Conservation (phyloP, 2,113 vertebrate species). For the Chaetura pelagica region DNA sequence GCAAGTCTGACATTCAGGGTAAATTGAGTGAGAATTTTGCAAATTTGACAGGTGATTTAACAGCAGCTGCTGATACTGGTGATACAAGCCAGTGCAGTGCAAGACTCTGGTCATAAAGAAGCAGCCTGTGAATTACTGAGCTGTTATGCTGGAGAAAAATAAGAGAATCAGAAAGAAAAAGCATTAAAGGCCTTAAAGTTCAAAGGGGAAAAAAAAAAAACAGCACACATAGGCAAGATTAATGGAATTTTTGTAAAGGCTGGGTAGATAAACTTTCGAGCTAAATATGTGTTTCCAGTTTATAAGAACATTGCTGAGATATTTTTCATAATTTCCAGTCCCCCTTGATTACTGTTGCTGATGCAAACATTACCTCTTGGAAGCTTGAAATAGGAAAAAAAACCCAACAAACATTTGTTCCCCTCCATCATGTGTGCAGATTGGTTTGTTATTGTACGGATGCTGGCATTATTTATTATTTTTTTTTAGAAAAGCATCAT, state of each 20-base stretch:
- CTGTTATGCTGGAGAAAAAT: background rate
- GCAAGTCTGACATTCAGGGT: background rate
- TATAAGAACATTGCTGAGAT: background rate
- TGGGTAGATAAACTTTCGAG: background rate
- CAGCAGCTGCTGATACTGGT: constrained; percentile 15
- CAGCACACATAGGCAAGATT: background rate
- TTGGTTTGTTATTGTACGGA: background rate
- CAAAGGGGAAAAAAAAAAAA: background rate
- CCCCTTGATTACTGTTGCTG: background rate
- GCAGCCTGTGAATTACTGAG: background rate
- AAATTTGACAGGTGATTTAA: constrained; percentile 61
- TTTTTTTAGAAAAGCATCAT: constrained; percentile 38
- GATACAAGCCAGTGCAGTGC: background rate
- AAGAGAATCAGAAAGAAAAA: background rate
- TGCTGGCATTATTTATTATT: constrained; percentile 49
- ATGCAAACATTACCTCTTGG: background rate
- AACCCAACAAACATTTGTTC: background rate
- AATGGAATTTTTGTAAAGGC: background rate
- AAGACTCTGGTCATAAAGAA: background rate
- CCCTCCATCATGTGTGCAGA: background rate
- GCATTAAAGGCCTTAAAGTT: background rate
- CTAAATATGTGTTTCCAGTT: background rate
- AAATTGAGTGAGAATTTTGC: constrained; percentile 53
- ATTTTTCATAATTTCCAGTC: constrained; percentile 6
- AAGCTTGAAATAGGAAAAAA: background rate